Conservation (phyloP, 2,113 vertebrate species). For the Pangasianodon hypophthalmus region DNA sequence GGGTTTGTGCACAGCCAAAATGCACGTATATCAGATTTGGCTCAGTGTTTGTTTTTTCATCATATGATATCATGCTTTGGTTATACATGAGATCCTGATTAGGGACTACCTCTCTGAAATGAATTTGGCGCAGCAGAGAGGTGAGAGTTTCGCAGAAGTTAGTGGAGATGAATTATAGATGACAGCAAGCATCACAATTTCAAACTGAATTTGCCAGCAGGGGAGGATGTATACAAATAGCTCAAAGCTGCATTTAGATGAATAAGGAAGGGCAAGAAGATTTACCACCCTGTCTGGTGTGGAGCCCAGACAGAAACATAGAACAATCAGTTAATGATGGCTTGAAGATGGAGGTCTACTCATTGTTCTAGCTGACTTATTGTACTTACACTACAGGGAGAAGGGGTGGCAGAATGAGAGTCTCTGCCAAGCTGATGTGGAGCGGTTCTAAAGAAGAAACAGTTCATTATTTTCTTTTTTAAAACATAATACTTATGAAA, state of each 20-base stretch:
- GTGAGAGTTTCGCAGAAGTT: not conserved
- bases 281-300: slow-evolving; percentile 19
- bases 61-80: not conserved
- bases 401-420: not conserved
- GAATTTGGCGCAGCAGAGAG: not conserved
- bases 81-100: not conserved
- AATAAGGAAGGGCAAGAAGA: slow-evolving; percentile 16
- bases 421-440: not conserved
- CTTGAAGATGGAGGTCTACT: not conserved
- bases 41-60: not conserved
- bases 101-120: not conserved
- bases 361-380: not conserved
- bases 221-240: slow-evolving; percentile 12
- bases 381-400: not conserved
- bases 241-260: slow-evolving; percentile 6
- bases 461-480: not conserved
- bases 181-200: slow-evolving; percentile 59
- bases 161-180: slow-evolving; percentile 57
- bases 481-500: not conserved
- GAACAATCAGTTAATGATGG: not conserved
- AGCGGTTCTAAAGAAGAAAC: not conserved
- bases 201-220: slow-evolving; percentile 47
- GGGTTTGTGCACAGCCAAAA: not conserved
- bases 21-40: not conserved
- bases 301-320: not conserved